Evolutionary conservation across 1,140 invertebrate genomes (phyloP).

Genomic region (Goniozus legneri): DNA sequence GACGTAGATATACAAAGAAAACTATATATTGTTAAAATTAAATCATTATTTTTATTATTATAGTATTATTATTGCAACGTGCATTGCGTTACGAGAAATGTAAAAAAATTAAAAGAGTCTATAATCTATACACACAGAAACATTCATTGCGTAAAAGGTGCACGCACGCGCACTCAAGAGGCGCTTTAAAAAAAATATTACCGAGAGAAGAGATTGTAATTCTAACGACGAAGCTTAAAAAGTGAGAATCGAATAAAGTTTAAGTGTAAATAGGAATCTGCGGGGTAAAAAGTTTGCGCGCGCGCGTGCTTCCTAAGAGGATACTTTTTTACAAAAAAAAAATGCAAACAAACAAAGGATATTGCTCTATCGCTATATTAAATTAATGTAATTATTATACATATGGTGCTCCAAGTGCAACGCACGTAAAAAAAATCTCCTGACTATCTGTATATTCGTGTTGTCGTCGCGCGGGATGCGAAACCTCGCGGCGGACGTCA

Average conservation of each 20-base stretch:
- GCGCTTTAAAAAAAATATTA: too few species aligned
- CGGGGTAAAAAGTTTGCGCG: constrained; percentile 3
- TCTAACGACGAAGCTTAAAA: too few species aligned
- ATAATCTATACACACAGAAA: background rate
- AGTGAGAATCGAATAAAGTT: too few species aligned
- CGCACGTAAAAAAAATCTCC: constrained; percentile 42
- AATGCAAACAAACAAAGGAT: too few species aligned
- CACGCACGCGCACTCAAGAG: background rate
- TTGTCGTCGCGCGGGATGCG: constrained; percentile 40
- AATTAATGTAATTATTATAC: constrained; percentile 42
- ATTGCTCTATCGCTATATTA: constrained; percentile 42
- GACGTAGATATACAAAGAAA: constrained; percentile 33
- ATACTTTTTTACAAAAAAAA: constrained; percentile 52
- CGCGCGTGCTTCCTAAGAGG: constrained; percentile 20
- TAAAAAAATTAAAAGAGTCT: background rate
- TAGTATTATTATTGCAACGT: constrained; percentile 6
- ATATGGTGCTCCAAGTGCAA: constrained; percentile 46
- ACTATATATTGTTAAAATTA: constrained; percentile 45
- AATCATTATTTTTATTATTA: constrained; percentile 40
- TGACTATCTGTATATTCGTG: constrained; percentile 43
- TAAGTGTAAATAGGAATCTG: too few species aligned
- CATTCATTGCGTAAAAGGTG: background rate
- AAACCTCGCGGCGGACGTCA: too few species aligned
- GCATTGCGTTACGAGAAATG: constrained; percentile 8
- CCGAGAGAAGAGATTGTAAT: too few species aligned